phyloP scores from a whole-genome alignment of 2,888 invertebrate species.

The Agrotis segetum region DNA sequence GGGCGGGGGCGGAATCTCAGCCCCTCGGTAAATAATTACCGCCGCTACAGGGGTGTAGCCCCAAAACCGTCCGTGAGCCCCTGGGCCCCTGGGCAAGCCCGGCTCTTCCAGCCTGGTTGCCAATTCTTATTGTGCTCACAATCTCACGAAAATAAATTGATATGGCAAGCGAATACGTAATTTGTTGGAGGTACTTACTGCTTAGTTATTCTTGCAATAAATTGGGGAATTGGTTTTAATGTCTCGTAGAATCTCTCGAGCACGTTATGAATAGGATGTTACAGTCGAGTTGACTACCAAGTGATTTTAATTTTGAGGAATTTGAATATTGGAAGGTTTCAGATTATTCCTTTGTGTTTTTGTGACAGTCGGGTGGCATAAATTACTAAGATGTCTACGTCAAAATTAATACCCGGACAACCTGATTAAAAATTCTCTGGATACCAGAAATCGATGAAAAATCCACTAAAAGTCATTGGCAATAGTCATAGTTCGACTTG shows the following conservation, averaged over 20 bases:
- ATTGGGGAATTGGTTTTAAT: conserved; percentile 34
- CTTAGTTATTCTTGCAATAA: conserved; percentile 44
- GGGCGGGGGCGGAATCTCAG: conserved; percentile 78
- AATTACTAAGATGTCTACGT: background rate
- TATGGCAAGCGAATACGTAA: conserved; percentile 60
- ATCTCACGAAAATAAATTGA: conserved; percentile 62
- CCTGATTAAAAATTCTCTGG: background rate
- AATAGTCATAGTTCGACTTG: conserved; percentile 30
- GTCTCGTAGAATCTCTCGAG: conserved; percentile 20
- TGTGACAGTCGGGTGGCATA: background rate
- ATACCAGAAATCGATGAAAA: background rate
- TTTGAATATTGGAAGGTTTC: background rate
- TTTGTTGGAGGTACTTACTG: conserved; percentile 33
- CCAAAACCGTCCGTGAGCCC: conserved; percentile 69
- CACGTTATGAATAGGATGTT: conserved; percentile 15
- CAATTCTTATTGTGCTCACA: conserved; percentile 65
- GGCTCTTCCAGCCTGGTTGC: conserved; percentile 61
- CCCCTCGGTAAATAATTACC: conserved; percentile 89
- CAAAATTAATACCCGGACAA: background rate
- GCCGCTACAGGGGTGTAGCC: conserved; percentile 78
- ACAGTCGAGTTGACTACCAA: background rate
- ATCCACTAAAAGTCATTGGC: background rate
- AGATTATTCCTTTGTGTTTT: conserved; percentile 5
- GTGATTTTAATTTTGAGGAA: conserved; percentile 25
- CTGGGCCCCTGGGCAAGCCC: conserved; percentile 55